A percentile compares a stretch with the other conserved stretches of the same genome.
phyloP scores from a whole-genome alignment of 2,888 invertebrate genomes.

The Cenopis cana region DNA sequence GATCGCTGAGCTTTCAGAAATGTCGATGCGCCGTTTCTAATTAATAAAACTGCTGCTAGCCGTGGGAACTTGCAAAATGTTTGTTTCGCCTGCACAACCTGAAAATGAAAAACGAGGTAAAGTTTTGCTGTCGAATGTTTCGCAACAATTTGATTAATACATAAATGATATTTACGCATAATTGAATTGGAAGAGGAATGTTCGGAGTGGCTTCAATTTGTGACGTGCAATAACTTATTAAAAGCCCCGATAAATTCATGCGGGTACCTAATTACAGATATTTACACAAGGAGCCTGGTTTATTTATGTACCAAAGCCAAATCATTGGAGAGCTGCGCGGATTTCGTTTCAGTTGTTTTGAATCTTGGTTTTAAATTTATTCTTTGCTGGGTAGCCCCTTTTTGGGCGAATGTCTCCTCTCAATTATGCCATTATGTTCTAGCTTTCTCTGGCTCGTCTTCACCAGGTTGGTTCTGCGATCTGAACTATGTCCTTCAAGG shows the following conservation, averaged over 20 bases:
- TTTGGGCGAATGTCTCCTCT: no score
- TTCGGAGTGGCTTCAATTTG: constrained; percentile 7
- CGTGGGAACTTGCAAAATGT: constrained; percentile 10
- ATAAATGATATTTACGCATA: not conserved
- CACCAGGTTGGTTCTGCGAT: no score
- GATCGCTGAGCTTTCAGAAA: not conserved
- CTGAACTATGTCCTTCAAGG: no score
- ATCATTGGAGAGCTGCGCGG: not conserved
- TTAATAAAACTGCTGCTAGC: constrained; percentile 14
- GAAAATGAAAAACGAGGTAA: not conserved
- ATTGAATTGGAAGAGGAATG: constrained; percentile 3
- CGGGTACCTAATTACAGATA: constrained; percentile 28
- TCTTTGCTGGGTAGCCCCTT: no score
- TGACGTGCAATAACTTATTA: constrained; percentile 10
- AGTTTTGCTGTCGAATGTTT: not conserved
- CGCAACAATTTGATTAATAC: not conserved
- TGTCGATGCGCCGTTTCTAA: constrained; percentile 15
- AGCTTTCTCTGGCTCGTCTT: no score
- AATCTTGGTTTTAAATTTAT: not conserved
- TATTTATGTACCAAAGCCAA: not conserved
- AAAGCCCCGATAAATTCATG: constrained; percentile 20
- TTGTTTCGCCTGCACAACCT: not conserved
- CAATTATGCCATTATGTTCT: no score
- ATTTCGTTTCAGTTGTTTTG: not conserved
- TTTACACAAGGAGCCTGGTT: not conserved